Evolutionary conservation across 2,113 vertebrate genomes (phyloP).

Genomic region (Rhea americana): DNA sequence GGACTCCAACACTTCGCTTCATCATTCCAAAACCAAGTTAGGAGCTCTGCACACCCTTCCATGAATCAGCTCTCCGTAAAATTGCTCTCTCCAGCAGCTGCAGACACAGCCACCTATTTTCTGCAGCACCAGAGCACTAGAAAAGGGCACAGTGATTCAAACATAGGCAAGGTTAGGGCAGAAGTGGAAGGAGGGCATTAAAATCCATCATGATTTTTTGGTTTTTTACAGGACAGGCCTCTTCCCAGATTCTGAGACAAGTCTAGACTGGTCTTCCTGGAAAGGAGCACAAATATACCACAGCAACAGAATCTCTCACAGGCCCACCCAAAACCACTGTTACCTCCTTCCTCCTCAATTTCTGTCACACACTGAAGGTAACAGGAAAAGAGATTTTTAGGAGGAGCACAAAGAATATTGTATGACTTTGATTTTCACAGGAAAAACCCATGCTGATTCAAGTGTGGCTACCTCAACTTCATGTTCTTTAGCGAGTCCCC

Average conservation of each 20-base stretch:
- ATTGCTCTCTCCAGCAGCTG: background rate
- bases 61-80: background rate
- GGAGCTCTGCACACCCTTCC: background rate
- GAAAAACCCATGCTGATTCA: too few species aligned
- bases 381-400: background rate
- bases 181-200: background rate
- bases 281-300: background rate
- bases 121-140: background rate
- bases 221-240: background rate
- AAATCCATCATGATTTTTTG: background rate
- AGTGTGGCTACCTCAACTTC: too few species aligned
- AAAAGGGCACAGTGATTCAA: background rate
- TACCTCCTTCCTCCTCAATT: background rate
- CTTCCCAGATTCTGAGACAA: background rate
- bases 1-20: background rate
- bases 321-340: background rate
- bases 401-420: too few species aligned
- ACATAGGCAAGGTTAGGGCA: accelerated
- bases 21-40: background rate
- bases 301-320: background rate
- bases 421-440: background rate
- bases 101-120: background rate
- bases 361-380: background rate
- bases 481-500: too few species aligned
- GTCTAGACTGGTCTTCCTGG: background rate